Evolutionary conservation across 2,888 invertebrate genomes (phyloP), one percentile per base, ranked within the genome.

Genomic region (Diaphora mendica): DNA sequence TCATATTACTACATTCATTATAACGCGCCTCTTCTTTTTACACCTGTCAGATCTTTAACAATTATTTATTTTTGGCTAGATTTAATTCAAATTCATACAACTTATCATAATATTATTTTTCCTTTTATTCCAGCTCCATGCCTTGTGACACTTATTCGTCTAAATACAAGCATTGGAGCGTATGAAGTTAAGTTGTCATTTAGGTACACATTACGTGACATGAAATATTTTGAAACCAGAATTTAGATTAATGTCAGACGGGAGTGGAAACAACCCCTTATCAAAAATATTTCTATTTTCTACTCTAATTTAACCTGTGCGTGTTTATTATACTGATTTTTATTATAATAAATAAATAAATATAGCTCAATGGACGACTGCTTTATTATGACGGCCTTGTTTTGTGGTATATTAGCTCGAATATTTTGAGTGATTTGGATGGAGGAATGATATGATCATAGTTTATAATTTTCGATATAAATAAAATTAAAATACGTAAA

Each of bases 361-460:
- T 89, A 89, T 90, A 90, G 90, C 90, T 86, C 68, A 79, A 87
- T 88, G 91, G 91, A 91, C 91, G 90, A 87, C 80, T 79, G 79
- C 77, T 87, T 85, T 80, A 74, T 79, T 74, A 81, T 82, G 79
- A 80, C 72, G 73, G 72, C 75, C 73, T 70, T 75, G 76, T 70
- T 73, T 74, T 78, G 80, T 75, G 77, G 68, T 75, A 76, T 79
- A 30, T 73, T 74, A 74, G 65, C 74, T 64, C 42, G 75, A 79
- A 79, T 84, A 78, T 71, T 48, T 64, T 62, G 26, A 77, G 79
- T 80, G 71, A 82, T 72, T 81, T 93, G 94, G 94, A 94, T 94
- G 94, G 94, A 93, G 89, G 86, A 83, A 91, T 93, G 94, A 94
- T 94, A 94, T 94, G 93, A 91, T 74, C 77, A 81, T 84, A 81